Base-by-base conservation (phyloP, 2,113 vertebrate genomes). In the Coturnix japonica region DNA sequence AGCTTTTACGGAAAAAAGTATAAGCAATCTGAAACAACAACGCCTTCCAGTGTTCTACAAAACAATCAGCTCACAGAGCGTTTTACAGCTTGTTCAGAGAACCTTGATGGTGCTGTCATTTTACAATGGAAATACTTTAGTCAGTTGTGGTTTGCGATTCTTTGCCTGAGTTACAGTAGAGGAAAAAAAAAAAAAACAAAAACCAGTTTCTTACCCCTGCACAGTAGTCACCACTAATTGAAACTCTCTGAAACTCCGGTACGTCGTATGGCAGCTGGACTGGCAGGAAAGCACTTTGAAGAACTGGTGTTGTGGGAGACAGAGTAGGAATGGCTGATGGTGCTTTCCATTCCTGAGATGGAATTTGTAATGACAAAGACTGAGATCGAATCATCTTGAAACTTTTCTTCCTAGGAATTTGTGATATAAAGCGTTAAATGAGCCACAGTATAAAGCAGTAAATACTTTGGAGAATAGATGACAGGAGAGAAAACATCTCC, bases 171-270 rank as follows among this genome's bases (percentile, higher is more conserved):
- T n/a, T 47, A 44, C 1, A 65, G 39, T 46, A 79, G 6, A 4
- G 30, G 31, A 73, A 19, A 28, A 47, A 17, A 17, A 73, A 19
- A 28, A 47, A 17, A 19, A 43, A 25, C 19, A 28, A 47, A 17
- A 19, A 43, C 22, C 19, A 6, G n/a, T 37, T 54, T 95, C 98
- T 98, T 98, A 99, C 99, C 98, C 99, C 99, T 2, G 99, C 98
- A 95, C 99, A 99, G 98, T 99, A 99, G 95, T 99, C 99, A 66
- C 99, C 99, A 60, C 98, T 98, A 97, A 99, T 99, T 86, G 98
- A 98, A 76, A 99, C 98, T 95, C 99, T 98, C 98, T 99, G 99
- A 96, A 98, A 99, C 67, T 99, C 99, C 8, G 98, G 98, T 85
- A 97, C 97, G 69, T 97, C 91, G 37, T 97, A 98, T 37, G 96